Base-by-base conservation (phyloP, 1,140 invertebrate genomes). In the Drosophila subobscura region DNA sequence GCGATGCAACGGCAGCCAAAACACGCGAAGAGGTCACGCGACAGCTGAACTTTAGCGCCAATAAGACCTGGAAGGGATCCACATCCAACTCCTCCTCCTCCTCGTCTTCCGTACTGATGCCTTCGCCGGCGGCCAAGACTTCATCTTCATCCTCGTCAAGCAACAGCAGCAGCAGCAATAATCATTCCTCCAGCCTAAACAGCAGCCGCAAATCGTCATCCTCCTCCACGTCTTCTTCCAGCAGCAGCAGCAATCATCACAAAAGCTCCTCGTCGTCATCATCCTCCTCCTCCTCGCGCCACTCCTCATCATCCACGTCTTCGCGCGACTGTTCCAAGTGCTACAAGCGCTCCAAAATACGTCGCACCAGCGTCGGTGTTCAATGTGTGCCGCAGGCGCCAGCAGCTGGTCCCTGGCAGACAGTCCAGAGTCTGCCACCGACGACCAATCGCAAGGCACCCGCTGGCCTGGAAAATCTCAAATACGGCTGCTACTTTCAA, bases 401-500 rank as follows among this genome's bases (percentile, higher is more conserved):
- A 1, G 60, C 16, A 16, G 53, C 81, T 1, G 52, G 79, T 2
- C 53, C 80, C 46, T 80, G 79, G 80, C 71, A 76, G 44, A 83
- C 77, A 0, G 71, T 91, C 25, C 72, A 93, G 10, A 91, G 91
- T 46, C 60, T 81, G 44, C 59, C 93, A 73, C 72, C 80, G 4
- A 53, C 73, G 41, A 61, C 73, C 2, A 78, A 84, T 59, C 92
- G 92, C 4, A 84, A 84, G 57, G 89, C 77, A 3, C 76, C 79
- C 2, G 59, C 91, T 49, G 91, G 92, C 3, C 76, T 93, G 29
- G 93, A 93, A 68, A 92, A 93, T 84, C 90, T 96, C 20, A 96
- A 95, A 80, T 97, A 95, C 89, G 93, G 94, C 49, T 93, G 95
- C 63, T 96, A 95, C 77, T 96, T 97, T 90, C 95, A 97, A 68